phyloP scores from a whole-genome alignment of 2,888 invertebrate genomes.

The Euspilapteryx auroguttella region DNA sequence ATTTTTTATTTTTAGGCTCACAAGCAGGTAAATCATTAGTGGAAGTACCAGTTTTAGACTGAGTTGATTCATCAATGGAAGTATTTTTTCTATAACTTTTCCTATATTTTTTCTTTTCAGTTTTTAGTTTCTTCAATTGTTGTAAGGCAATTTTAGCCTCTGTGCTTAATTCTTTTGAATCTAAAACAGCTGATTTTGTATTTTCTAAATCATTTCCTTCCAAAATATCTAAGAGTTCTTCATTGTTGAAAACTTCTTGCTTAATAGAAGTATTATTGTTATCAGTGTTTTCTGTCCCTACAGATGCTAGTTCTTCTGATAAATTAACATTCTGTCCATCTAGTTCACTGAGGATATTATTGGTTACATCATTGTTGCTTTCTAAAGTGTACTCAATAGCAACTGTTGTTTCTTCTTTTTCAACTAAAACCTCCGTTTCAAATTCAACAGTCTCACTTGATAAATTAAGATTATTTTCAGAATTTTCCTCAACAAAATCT shows the following conservation, averaged over 20 bases:
- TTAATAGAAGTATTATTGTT: conserved; percentile 32
- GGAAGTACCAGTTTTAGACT: not conserved
- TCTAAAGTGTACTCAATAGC: conserved; percentile 14
- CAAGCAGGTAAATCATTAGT: too few species aligned
- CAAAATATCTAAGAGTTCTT: conserved; percentile 43
- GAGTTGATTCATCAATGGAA: too few species aligned
- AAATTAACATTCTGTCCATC: conserved; percentile 27
- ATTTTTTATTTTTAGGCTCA: not conserved
- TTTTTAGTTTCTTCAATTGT: conserved; percentile 26
- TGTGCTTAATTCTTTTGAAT: conserved; percentile 9
- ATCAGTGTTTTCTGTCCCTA: conserved; percentile 29
- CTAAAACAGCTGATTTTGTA: conserved; percentile 4
- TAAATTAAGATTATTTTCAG: not conserved
- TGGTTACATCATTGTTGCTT: conserved; percentile 15
- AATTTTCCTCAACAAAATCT: not conserved
- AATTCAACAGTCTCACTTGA: conserved; percentile 24
- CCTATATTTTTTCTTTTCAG: not conserved
- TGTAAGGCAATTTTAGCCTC: conserved; percentile 36
- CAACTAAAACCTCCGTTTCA: conserved; percentile 43
- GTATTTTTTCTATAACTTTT: not conserved
- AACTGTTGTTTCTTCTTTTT: conserved; percentile 13
- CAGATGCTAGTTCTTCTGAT: conserved; percentile 27
- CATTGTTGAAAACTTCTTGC: conserved; percentile 48
- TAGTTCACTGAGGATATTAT: conserved; percentile 31
- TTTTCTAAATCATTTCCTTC: conserved; percentile 37